Conservation (phyloP, 2,113 vertebrate species). For the Platysternon megacephalum region DNA sequence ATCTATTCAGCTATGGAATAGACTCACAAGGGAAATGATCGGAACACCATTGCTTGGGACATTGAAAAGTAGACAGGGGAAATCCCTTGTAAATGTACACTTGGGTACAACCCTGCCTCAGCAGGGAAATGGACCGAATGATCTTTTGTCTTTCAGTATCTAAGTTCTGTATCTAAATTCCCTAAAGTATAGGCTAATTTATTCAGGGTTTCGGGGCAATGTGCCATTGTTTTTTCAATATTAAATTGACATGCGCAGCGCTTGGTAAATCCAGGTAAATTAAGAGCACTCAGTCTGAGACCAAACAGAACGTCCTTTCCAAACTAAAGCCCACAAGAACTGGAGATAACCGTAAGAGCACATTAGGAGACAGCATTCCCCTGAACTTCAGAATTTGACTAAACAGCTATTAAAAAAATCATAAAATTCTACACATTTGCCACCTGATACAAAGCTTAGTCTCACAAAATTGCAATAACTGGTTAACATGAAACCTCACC, state of each 20-base stretch:
- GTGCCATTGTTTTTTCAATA: fast-evolving
- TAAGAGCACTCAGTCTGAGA: fast-evolving
- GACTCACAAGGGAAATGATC: not conserved
- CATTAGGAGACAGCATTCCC: fast-evolving
- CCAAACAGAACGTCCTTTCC: not conserved
- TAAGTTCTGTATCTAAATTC: fast-evolving
- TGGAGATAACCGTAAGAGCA: fast-evolving
- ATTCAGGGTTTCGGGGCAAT: fast-evolving
- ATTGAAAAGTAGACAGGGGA: not conserved
- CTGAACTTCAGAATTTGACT: fast-evolving
- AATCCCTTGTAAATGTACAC: not conserved
- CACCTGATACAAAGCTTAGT: conserved; percentile 26
- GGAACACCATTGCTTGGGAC: fast-evolving
- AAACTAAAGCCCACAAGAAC: fast-evolving
- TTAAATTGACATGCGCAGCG: fast-evolving
- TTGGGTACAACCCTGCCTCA: not conserved
- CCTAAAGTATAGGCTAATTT: fast-evolving
- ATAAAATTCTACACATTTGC: not conserved
- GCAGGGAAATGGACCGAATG: not conserved
- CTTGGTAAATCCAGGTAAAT: fast-evolving
- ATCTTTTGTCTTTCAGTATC: not conserved
- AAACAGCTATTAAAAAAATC: conserved; percentile 36
- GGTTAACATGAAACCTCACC: not conserved
- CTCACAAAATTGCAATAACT: conserved; percentile 4
- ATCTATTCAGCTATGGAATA: not conserved